These are phyloP conservation scores for Spodoptera exigua DNA, from an alignment of 2,888 invertebrate genomes.

Conservation along the genomic window DNA sequence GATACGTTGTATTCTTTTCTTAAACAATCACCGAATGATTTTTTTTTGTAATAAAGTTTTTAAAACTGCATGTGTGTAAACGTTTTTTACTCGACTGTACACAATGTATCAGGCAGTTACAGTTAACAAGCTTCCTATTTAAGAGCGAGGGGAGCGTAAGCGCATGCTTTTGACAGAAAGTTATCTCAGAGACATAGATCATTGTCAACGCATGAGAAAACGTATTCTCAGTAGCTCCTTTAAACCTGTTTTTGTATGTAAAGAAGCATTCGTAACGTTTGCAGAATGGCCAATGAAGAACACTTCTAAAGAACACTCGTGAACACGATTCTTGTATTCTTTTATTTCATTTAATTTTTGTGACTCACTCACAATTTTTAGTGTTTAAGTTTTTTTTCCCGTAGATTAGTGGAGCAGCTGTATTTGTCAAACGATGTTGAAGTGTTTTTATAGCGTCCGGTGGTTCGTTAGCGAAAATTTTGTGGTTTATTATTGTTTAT, in stretches of 20 bases:
- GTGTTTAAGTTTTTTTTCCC: conserved; percentile 8
- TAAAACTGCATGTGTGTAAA: background rate
- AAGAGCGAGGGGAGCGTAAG: conserved; percentile 32
- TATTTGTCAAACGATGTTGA: conserved; percentile 10
- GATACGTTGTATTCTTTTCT: background rate
- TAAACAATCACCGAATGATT: background rate
- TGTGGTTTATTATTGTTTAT: background rate
- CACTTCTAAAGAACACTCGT: conserved; percentile 45
- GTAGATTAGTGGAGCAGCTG: conserved; percentile 25
- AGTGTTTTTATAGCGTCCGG: conserved; percentile 32
- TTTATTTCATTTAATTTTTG: conserved; percentile 19
- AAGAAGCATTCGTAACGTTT: conserved; percentile 61
- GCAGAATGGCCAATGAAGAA: conserved; percentile 70
- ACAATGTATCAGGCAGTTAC: conserved; percentile 30
- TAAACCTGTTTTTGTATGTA: conserved; percentile 76
- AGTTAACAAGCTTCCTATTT: conserved; percentile 43
- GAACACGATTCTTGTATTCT: conserved; percentile 35
- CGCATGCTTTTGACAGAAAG: conserved; percentile 54
- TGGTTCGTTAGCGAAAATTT: conserved; percentile 15
- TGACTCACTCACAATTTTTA: conserved; percentile 39
- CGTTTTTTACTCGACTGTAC: conserved; percentile 30
- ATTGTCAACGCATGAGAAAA: conserved; percentile 73
- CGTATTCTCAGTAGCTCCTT: conserved; percentile 77
- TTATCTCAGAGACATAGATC: conserved; percentile 78
- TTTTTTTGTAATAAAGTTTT: background rate